Evolutionary conservation across 2,888 invertebrate species (phyloP).

Genomic region (Arctia plantaginis): DNA sequence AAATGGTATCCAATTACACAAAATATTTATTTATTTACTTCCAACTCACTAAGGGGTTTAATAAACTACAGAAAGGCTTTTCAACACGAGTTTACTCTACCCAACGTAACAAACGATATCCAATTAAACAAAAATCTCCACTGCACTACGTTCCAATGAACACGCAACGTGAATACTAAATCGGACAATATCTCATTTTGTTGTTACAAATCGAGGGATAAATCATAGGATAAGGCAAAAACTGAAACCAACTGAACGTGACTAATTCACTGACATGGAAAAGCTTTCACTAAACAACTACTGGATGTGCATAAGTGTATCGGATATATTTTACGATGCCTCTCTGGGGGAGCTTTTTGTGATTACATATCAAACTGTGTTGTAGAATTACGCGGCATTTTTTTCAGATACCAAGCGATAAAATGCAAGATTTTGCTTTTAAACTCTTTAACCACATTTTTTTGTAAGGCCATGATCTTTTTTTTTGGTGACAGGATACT

Average conservation of each 20-base stretch:
- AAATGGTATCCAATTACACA: not conserved
- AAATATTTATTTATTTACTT: not conserved
- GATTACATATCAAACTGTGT: slow-evolving; percentile 9
- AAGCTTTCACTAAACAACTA: slow-evolving; percentile 69
- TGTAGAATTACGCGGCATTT: not conserved
- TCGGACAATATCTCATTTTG: slow-evolving; percentile 58
- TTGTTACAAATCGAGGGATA: slow-evolving; percentile 66
- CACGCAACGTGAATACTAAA: slow-evolving; percentile 59
- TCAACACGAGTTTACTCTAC: slow-evolving; percentile 1
- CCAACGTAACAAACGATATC: slow-evolving; percentile 3
- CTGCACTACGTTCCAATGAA: slow-evolving; percentile 41
- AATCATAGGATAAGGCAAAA: slow-evolving; percentile 65
- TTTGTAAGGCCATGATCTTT: not conserved
- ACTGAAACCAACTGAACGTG: slow-evolving; percentile 61
- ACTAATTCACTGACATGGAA: slow-evolving; percentile 70
- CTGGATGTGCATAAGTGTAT: slow-evolving; percentile 57
- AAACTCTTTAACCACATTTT: not conserved
- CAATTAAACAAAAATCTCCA: slow-evolving; percentile 40
- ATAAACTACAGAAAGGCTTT: slow-evolving; percentile 4
- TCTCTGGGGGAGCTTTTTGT: slow-evolving; percentile 30
- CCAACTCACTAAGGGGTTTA: not conserved
- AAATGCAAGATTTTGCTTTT: not conserved
- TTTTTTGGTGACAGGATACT: no score
- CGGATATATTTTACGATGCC: slow-evolving; percentile 44
- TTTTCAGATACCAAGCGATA: not conserved